These are phyloP conservation scores for Oophaga pumilio DNA, from an alignment of 2,113 vertebrate genomes.

Conservation along the genomic window DNA sequence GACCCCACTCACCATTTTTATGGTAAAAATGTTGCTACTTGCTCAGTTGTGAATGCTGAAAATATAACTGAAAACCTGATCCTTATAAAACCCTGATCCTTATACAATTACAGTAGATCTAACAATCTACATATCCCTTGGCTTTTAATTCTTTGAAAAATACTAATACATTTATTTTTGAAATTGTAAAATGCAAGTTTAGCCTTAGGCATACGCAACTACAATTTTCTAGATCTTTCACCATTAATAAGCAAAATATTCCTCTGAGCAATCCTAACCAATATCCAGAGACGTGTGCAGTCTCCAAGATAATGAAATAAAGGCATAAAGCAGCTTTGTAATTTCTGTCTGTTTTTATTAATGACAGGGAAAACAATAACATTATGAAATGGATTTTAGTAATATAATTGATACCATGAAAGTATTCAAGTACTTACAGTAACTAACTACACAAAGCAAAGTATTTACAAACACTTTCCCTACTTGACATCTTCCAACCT, in stretches of 20 bases:
- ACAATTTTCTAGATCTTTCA: slow-evolving; percentile 28
- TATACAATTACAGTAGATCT: neutral
- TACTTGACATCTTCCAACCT: too few species aligned
- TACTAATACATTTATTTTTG: neutral
- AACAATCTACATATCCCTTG: slow-evolving; percentile 17
- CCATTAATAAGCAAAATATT: slow-evolving; percentile 27
- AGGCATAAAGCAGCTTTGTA: slow-evolving; percentile 10
- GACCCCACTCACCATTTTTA: too few species aligned
- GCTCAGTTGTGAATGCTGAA: neutral
- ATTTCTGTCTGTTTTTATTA: neutral
- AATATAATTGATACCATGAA: neutral
- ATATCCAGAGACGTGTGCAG: slow-evolving; percentile 6
- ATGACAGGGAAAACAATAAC: neutral
- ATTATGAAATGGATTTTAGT: slow-evolving; percentile 2
- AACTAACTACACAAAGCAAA: too few species aligned
- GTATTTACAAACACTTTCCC: too few species aligned
- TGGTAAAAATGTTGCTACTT: too few species aligned
- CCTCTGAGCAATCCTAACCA: slow-evolving; percentile 1
- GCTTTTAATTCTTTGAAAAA: slow-evolving; percentile 15
- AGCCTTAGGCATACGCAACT: slow-evolving; percentile 15
- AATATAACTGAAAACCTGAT: neutral
- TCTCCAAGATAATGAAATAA: neutral
- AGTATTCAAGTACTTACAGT: too few species aligned
- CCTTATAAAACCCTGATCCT: neutral
- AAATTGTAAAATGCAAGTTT: slow-evolving; percentile 11